Evolutionary conservation across 2,888 invertebrate genomes (phyloP).

Genomic region (Agriotes lineatus): DNA sequence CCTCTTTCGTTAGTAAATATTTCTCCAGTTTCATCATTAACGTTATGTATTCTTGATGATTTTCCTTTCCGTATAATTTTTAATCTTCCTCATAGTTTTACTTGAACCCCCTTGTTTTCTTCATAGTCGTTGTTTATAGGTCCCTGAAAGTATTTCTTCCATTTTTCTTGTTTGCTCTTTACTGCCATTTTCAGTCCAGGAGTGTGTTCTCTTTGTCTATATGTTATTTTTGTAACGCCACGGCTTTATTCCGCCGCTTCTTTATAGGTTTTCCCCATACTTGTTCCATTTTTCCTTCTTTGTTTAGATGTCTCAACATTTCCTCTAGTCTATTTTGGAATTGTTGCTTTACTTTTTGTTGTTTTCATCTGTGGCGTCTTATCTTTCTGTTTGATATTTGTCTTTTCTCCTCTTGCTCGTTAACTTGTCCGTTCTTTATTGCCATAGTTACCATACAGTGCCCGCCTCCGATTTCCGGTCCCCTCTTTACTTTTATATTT

Average conservation of each 20-base stretch:
- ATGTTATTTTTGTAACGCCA: background rate
- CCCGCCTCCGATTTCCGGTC: background rate
- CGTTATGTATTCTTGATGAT: no score
- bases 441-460: background rate
- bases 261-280: background rate
- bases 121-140: no score
- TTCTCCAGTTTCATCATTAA: no score
- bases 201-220: background rate
- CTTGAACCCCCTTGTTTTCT: no score
- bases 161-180: no score
- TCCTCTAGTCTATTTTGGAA: background rate
- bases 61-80: no score
- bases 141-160: no score
- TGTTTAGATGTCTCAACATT: background rate
- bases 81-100: no score
- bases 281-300: background rate
- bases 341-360: background rate
- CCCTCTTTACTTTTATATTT: background rate
- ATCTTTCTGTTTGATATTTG: background rate
- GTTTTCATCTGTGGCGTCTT: background rate
- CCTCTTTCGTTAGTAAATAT: no score
- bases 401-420: background rate
- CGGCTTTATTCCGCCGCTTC: background rate
- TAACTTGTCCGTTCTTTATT: background rate
- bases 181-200: no score